Conservation (phyloP, 2,113 vertebrate species). For the Myanophis thanlyinensis region DNA sequence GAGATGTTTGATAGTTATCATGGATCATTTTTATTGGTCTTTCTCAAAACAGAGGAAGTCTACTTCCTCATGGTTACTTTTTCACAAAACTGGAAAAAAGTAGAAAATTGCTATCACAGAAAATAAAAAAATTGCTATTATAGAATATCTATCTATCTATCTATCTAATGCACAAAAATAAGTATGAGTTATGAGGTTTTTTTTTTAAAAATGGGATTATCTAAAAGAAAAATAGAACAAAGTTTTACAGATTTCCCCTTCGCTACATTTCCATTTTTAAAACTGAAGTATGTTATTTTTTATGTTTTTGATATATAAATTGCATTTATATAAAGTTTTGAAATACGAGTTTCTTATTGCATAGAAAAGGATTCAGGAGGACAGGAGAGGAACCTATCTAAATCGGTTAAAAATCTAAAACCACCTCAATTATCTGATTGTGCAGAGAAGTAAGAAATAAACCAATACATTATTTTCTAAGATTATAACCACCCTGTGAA, state of each 20-base stretch:
- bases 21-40: background rate
- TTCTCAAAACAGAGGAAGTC: accelerated
- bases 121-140: background rate
- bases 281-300: background rate
- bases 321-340: background rate
- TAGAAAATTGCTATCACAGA: background rate
- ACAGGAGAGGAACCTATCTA: background rate
- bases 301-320: background rate
- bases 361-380: background rate
- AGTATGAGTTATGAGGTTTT: background rate
- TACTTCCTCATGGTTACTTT: background rate
- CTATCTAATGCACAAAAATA: background rate
- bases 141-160: no score
- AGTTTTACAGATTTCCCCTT: background rate
- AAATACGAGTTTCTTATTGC: background rate
- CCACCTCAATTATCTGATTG: background rate
- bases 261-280: background rate
- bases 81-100: background rate
- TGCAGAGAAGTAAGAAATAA: background rate
- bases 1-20: background rate
- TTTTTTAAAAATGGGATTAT: background rate
- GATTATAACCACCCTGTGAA: background rate
- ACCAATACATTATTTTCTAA: background rate
- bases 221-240: background rate
- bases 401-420: background rate